Evolutionary conservation across 2,797 vertebrate genomes (phyloP).

Genomic region (Harpagifer antarcticus): DNA sequence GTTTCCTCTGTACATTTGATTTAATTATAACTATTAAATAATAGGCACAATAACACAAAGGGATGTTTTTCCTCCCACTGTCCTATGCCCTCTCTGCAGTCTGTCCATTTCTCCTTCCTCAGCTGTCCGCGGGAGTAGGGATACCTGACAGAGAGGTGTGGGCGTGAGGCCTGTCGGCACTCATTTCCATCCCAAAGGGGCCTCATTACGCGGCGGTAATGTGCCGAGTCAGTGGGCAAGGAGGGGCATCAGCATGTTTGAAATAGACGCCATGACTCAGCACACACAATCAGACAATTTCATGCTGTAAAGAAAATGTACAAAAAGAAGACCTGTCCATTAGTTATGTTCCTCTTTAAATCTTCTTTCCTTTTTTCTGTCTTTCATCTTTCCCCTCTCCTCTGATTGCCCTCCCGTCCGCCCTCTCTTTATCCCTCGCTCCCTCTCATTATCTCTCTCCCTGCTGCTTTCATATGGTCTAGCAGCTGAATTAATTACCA

Average conservation of each 20-base stretch:
- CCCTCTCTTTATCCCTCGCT: conserved; percentile 21
- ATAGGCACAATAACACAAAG: not conserved
- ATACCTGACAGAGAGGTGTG: conserved; percentile 47
- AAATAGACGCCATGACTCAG: conserved; percentile 57
- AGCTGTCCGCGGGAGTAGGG: conserved; percentile 45
- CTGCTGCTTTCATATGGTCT: conserved; percentile 87
- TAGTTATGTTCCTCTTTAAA: conserved; percentile 31
- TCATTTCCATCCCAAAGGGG: conserved; percentile 68
- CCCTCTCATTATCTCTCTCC: conserved; percentile 79
- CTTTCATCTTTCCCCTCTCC: conserved; percentile 30
- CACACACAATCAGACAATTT: conserved; percentile 14
- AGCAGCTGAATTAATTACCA: conserved; percentile 99
- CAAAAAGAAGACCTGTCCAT: not conserved
- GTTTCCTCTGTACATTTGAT: not conserved
- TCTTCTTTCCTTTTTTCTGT: not conserved
- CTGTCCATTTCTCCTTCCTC: conserved; percentile 46
- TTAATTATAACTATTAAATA: not conserved
- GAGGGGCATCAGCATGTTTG: conserved; percentile 67
- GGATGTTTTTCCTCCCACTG: not conserved
- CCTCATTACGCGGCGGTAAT: conserved; percentile 45
- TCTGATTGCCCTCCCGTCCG: conserved; percentile 30
- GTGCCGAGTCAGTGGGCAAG: conserved; percentile 58
- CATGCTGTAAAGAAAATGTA: not conserved
- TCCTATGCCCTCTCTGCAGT: conserved; percentile 43
- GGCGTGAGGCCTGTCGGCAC: conserved; percentile 60